Conservation (phyloP, 2,888 invertebrate genomes). For the Margaritifera margaritifera region DNA sequence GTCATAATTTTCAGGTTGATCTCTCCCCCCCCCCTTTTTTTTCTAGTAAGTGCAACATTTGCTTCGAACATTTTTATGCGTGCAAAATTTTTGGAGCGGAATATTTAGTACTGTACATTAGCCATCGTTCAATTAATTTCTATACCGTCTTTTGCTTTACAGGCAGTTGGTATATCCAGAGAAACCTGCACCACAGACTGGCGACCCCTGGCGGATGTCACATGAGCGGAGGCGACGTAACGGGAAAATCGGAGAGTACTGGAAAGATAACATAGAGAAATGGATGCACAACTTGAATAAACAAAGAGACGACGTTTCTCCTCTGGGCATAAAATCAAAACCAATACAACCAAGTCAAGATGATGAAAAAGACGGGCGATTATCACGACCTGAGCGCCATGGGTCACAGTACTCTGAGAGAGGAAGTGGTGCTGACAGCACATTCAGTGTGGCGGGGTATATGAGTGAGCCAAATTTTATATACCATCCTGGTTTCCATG, state of each 20-base stretch:
- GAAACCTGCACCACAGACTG: slow-evolving; percentile 18
- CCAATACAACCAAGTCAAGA: background rate
- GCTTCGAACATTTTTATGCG: no score
- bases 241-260: slow-evolving; percentile 5
- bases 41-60: no score
- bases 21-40: no score
- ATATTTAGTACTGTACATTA: no score
- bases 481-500: slow-evolving; percentile 33
- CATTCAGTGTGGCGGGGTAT: slow-evolving; percentile 2
- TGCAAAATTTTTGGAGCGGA: no score
- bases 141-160: slow-evolving; percentile 6
- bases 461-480: slow-evolving; percentile 21
- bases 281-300: slow-evolving; percentile 16
- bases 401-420: slow-evolving; percentile 7
- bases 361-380: slow-evolving; percentile 1
- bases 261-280: slow-evolving; percentile 22
- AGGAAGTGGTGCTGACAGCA: slow-evolving; percentile 5
- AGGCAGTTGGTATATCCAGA: slow-evolving; percentile 38
- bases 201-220: slow-evolving; percentile 9
- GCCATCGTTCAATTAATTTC: no score
- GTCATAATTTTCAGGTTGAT: no score
- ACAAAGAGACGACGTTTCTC: background rate
- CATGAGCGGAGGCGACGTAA: no score
- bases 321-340: background rate
- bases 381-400: slow-evolving; percentile 1